Base-by-base conservation (phyloP, 2,888 invertebrate species). In the Leptinotarsa peninsularis region DNA sequence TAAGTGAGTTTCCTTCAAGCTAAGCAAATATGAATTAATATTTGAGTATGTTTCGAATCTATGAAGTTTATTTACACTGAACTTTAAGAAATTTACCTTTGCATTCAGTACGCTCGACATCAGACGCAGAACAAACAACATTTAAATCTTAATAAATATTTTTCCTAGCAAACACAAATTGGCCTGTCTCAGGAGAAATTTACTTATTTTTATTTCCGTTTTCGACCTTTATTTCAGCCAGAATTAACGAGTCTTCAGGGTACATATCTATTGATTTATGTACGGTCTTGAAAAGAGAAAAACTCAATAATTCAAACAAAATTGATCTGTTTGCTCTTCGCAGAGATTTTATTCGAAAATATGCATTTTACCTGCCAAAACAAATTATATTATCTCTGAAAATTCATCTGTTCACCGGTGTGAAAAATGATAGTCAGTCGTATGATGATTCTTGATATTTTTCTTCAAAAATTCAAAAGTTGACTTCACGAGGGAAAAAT, bases 1-100 rank as follows among this genome's bases (percentile, higher is more conserved):
- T 68, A 68, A 67, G 58, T 49, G 60, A 67, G 63, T 83, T 84
- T 84, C 84, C 83, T 83, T 84, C 83, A 83, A 82, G 82, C 83
- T 84, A 81, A 79, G 83, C 82, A 85, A 85, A 85, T 84, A 85
- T 83, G 83, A 83, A 85, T 85, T 84, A 85, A 81, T 85, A 83
- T 84, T 84, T 84, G 82, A 81, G 80, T 76, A 83, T 80, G 82
- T 83, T 83, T 83, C 80, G 79, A 83, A 82, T 81, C 82, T 81
- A 72, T 43, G 67, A 43, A 63, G 63, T 63, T 63, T 63, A 63
- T 63, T 68, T 68, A 68, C 52, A 49, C 27, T 67, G 52, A 17
- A 52, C 52, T 52, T 49, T 49, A 27, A 17, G 52, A 33, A 58
- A 73, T 67, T 73, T 73, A 73, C 67, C 67, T 73, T 49, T 54